phyloP scores from a whole-genome alignment of 2,113 vertebrate species.

The Nibea albiflora region DNA sequence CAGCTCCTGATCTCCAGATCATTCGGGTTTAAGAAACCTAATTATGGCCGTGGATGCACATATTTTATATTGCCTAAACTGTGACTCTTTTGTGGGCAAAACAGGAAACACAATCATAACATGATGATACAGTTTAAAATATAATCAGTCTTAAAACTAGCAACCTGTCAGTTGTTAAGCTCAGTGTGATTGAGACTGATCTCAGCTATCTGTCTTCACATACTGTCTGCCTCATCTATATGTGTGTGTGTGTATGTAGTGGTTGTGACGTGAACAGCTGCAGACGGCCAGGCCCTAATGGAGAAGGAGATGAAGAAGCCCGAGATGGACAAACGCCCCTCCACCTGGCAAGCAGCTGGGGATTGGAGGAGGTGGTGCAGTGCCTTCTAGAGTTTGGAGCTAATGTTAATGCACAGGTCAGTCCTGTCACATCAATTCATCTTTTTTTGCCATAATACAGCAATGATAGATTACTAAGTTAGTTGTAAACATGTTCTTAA shows the following conservation, averaged over 20 bases:
- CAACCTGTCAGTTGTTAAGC: not conserved
- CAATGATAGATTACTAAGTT: not conserved
- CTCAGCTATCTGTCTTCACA: not conserved
- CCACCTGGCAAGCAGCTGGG: conserved; percentile 95
- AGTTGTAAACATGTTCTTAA: not conserved
- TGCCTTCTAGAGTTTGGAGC: conserved; percentile 98
- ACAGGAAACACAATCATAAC: not conserved
- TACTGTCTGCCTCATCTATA: not conserved
- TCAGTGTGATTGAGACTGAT: not conserved
- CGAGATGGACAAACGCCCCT: conserved; percentile 94
- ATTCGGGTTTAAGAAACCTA: not conserved
- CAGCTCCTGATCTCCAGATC: not conserved
- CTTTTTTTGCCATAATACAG: not conserved
- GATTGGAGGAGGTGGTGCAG: conserved; percentile 94
- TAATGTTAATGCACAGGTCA: conserved; percentile 96
- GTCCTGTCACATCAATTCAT: not conserved
- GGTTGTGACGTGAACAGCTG: conserved; percentile 97
- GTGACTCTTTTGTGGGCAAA: not conserved
- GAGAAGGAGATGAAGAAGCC: conserved; percentile 97
- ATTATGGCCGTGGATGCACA: not conserved
- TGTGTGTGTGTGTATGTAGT: conserved; percentile 70
- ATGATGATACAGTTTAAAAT: not conserved
- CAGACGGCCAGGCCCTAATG: conserved; percentile 90
- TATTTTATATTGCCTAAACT: not conserved
- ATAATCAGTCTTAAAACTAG: not conserved